phyloP scores from a whole-genome alignment of 2,888 invertebrate genomes.

The Sceliomorpha sp. region DNA sequence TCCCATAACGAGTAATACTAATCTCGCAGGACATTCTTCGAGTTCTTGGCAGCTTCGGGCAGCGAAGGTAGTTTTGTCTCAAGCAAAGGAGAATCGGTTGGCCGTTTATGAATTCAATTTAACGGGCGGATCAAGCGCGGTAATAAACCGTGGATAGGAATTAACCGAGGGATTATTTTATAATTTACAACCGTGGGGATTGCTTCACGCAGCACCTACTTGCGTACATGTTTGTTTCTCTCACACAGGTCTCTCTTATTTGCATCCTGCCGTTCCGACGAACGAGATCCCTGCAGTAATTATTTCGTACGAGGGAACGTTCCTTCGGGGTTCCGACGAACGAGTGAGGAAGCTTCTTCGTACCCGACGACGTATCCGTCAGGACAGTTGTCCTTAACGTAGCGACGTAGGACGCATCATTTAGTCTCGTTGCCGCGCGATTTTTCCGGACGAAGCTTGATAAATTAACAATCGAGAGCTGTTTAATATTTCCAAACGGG shows the following conservation, averaged over 20 bases:
- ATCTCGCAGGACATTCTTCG: slow-evolving; percentile 1
- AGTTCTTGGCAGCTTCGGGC: slow-evolving; percentile 1
- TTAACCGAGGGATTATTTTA: slow-evolving; percentile 76
- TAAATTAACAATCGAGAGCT: no score
- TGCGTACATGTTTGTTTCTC: slow-evolving; percentile 43
- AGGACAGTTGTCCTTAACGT: slow-evolving; percentile 50
- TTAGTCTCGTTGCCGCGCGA: slow-evolving; percentile 21
- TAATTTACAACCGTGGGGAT: slow-evolving; percentile 72
- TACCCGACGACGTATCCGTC: slow-evolving; percentile 48
- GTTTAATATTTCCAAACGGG: no score
- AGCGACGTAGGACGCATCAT: no score
- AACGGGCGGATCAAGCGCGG: slow-evolving; percentile 68
- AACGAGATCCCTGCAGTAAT: slow-evolving; percentile 64
- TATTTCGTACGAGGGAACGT: slow-evolving; percentile 65
- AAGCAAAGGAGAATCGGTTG: slow-evolving; percentile 44
- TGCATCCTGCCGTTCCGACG: slow-evolving; percentile 62
- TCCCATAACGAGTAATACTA: neutral
- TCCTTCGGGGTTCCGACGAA: slow-evolving; percentile 53
- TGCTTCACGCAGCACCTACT: slow-evolving; percentile 60
- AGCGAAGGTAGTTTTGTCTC: slow-evolving; percentile 2
- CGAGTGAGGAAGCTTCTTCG: slow-evolving; percentile 54
- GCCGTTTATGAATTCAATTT: slow-evolving; percentile 71
- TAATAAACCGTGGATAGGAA: slow-evolving; percentile 72
- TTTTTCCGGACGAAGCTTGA: neutral
- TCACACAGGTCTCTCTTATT: slow-evolving; percentile 66